Conservation (phyloP, 2,797 vertebrate species). For the Pseudopleuronectes americanus region DNA sequence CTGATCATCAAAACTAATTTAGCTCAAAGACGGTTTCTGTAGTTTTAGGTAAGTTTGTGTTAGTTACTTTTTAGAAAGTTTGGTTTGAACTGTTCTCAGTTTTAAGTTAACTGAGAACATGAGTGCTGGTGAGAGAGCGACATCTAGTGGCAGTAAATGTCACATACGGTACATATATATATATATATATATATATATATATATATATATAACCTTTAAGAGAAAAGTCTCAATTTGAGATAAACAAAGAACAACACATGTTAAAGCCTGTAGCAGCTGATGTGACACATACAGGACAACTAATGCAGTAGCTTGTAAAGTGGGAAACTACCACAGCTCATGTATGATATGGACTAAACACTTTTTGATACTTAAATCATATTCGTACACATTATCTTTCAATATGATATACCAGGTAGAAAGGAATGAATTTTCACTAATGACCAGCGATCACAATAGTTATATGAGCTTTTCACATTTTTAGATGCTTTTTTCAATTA, state of each 20-base stretch:
- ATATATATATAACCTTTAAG: not conserved
- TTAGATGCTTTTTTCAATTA: not conserved
- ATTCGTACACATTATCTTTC: not conserved
- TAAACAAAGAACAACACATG: not conserved
- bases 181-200: not conserved
- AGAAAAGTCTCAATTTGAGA: constrained; percentile 3
- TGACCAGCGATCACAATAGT: not conserved
- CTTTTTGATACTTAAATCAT: not conserved
- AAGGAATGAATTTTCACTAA: not conserved
- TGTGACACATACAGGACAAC: not conserved
- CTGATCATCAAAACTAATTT: too few relatives aligned
- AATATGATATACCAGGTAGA: not conserved
- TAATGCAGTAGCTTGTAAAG: constrained; percentile 4
- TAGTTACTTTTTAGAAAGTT: too few relatives aligned
- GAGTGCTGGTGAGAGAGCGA: not conserved
- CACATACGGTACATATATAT: not conserved
- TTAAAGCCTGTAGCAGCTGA: constrained; percentile 24
- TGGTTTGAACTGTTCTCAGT: too few relatives aligned
- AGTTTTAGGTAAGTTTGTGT: too few relatives aligned
- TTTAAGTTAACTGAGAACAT: too few relatives aligned
- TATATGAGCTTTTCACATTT: not conserved
- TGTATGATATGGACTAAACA: not conserved
- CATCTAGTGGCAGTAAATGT: not conserved
- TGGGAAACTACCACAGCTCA: not conserved
- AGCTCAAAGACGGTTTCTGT: too few relatives aligned